Conservation (phyloP, 2,113 vertebrate genomes). For the Clarias gariepinus region DNA sequence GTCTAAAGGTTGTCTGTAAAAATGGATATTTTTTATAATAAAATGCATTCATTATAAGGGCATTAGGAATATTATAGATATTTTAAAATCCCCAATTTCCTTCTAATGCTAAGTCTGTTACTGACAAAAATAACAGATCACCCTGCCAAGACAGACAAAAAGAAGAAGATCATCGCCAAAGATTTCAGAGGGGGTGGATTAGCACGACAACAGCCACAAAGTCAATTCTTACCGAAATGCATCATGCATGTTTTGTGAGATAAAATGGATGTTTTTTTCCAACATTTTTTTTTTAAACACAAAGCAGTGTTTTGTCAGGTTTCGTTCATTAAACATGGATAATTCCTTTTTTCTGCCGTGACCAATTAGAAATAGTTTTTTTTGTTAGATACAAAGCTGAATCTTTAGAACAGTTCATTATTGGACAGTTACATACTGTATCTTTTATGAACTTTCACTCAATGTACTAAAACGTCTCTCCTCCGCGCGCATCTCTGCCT, state of each 20-base stretch:
- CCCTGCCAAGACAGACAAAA: not conserved
- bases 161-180: not conserved
- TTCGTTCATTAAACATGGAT: not conserved
- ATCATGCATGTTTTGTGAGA: not conserved
- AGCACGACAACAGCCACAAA: not conserved
- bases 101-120: not conserved
- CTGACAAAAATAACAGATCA: not conserved
- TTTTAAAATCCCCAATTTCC: not conserved
- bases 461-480: too few relatives aligned
- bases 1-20: not conserved
- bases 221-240: not conserved
- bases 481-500: too few relatives aligned
- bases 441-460: too few relatives aligned
- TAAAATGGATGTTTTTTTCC: not conserved
- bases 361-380: not conserved
- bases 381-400: not conserved
- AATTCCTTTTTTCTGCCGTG: not conserved
- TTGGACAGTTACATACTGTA: too few relatives aligned
- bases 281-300: not conserved
- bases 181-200: not conserved
- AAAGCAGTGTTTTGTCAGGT: not conserved
- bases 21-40: not conserved
- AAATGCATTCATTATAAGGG: conserved; percentile 3
- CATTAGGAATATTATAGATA: not conserved
- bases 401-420: too few relatives aligned